A percentile compares a stretch with the other conserved stretches of the same genome.
These are phyloP conservation scores for Brienomyrus longianalis DNA, from an alignment of 2,113 vertebrate genomes.

Conservation along the genomic window DNA sequence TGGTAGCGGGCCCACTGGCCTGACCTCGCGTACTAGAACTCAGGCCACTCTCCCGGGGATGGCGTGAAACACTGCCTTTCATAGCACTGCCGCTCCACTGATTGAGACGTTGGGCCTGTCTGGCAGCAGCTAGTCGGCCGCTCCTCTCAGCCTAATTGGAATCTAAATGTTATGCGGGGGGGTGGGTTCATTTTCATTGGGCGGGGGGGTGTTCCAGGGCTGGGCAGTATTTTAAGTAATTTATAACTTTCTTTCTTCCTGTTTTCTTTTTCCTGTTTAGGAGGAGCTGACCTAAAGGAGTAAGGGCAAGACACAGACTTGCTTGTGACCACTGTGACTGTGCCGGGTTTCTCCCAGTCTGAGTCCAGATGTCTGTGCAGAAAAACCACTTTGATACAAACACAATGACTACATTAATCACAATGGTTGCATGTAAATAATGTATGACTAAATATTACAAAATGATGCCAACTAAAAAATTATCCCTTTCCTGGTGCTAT, in stretches of 20 bases:
- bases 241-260: conserved; percentile 30
- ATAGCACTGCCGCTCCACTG: conserved; percentile 80
- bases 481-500: conserved; percentile 53
- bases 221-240: background rate
- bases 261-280: conserved; percentile 20
- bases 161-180: conserved; percentile 81
- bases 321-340: background rate
- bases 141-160: conserved; percentile 91
- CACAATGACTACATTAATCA: conserved; percentile 56
- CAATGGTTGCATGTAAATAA: conserved; percentile 52
- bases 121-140: conserved; percentile 84
- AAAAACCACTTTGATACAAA: conserved; percentile 19
- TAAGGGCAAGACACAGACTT: background rate
- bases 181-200: conserved; percentile 57
- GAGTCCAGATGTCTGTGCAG: background rate
- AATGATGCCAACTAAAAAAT: conserved; percentile 54
- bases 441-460: conserved; percentile 56
- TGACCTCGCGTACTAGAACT: conserved; percentile 70
- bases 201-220: conserved; percentile 32
- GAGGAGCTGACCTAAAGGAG: background rate
- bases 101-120: conserved; percentile 90
- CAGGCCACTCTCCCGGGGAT: conserved; percentile 55
- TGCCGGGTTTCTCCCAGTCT: background rate
- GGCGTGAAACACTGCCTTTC: conserved; percentile 80
- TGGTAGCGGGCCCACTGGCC: conserved; percentile 77